Evolutionary conservation across 2,888 invertebrate species (phyloP).

Genomic region (Sericinus montela): DNA sequence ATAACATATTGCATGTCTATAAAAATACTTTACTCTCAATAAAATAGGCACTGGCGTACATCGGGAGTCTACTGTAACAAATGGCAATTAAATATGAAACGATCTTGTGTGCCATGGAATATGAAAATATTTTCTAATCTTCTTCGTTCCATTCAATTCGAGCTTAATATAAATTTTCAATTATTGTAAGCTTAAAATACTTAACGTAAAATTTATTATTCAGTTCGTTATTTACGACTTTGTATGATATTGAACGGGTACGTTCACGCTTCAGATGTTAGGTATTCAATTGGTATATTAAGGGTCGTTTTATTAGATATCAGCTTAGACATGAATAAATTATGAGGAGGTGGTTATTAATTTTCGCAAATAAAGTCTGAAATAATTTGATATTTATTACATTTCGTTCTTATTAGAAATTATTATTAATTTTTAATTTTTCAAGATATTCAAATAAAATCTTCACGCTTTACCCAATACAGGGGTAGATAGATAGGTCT

Average conservation of each 20-base stretch:
- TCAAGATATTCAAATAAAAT: no score
- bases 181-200: background rate
- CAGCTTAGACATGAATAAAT: no score
- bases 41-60: background rate
- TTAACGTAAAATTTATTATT: background rate
- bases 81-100: slow-evolving; percentile 10
- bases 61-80: background rate
- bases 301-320: background rate
- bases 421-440: no score
- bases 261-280: background rate
- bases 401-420: no score
- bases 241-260: background rate
- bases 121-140: slow-evolving; percentile 10
- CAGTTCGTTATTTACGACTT: background rate
- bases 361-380: no score
- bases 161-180: background rate
- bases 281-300: background rate
- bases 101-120: slow-evolving; percentile 5
- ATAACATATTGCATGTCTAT: background rate
- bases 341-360: no score
- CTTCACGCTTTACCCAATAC: no score
- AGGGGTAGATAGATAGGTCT: no score
- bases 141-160: background rate
- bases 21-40: slow-evolving; percentile 1
- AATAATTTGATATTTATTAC: no score